Evolutionary conservation across 2,113 vertebrate genomes (phyloP), one percentile per base, ranked within the genome.

Genomic region (Lipotes vexillifer): DNA sequence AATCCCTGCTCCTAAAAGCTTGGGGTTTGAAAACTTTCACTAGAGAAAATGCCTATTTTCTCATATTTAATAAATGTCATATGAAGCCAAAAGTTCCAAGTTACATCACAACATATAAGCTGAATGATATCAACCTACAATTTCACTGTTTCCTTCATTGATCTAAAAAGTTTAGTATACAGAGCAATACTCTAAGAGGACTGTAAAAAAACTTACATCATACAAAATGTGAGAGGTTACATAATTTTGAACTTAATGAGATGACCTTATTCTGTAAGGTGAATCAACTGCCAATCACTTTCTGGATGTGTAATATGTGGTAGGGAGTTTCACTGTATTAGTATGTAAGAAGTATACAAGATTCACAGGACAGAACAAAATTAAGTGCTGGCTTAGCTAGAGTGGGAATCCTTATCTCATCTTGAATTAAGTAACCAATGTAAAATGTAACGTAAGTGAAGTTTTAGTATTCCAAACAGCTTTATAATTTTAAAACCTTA

Each of bases 401-500:
- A 72, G 20, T 59, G n/a, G 15, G 31, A 2, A 75, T 41, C 21
- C 3, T 93, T 72, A 82, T 66, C 8, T 23, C 33, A 88, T n/a
- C 46, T 88, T 95, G 25, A 77, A 46, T 44, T 71, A 89, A 96
- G 23, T 77, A 93, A 91, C 52, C 8, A 4, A 92, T 6, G 68
- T 72, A 90, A 92, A 61, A 93, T 33, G n/a, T 82, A 96, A 59
- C 29, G 3, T 38, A 82, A 77, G 17, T 27, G 29, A 41, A 89
- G 21, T 59, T 72, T 89, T 31, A 95, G 17, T 38, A 92, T 81
- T 85, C 41, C 41, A 86, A 92, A 92, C 21, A 68, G 52, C 33
- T 69, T 61, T 83, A 25, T 69, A 69, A 94, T 94, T 81, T 80
- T 57, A 96, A 97, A 97, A 94, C 94, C 99, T 97, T 98, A 99